Base-by-base conservation (phyloP, 1,140 invertebrate species). In the Micrasema longulum region DNA sequence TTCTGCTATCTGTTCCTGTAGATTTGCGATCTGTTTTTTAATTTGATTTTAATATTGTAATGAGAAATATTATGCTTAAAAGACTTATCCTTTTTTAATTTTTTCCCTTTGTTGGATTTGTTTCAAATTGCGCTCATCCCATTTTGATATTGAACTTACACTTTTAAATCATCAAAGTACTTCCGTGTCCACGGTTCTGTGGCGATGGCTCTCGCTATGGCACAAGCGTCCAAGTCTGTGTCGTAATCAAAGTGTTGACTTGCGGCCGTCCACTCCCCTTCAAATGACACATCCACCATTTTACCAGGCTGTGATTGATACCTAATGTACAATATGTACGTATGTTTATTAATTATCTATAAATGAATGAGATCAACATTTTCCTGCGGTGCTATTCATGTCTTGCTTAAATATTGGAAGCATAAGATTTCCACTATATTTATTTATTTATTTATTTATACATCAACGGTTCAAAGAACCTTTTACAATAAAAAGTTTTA, bases 171-270 rank as follows among this genome's bases (percentile, higher is more conserved):
- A 52, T 91, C 77, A 78, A 92, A 92, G 76, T 89, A 91, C 72
- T 88, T 76, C 67, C 82, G 79, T 41, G 84, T 87, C 91, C 91
- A 93, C 9, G 82, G 82, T 80, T 92, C 90, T 68, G 83, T 82
- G 0, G 91, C 89, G 26, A 92, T 89, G 31, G 88, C 87, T 47
- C 88, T 83, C 63, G 90, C 87, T 77, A 92, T 79, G 9, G 87
- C 81, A 35, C 82, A 78, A 3, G 86, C 83, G 65, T 89, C 79
- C 66, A 91, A 81, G 75, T 92, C 90, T 0, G 86, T 87, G 77
- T 92, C 91, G 80, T 88, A 92, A 77, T 91, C 87, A 80, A 92
- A 92, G 77, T 85, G 83, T 6, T 80, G 76, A 43, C 81, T 81
- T 20, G 83, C 81, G 1, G 87, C 85, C 11, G 77, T 83, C 85